These are phyloP conservation scores for Ornithoptera priamus DNA, from an alignment of 2,888 invertebrate species.

Conservation along the genomic window DNA sequence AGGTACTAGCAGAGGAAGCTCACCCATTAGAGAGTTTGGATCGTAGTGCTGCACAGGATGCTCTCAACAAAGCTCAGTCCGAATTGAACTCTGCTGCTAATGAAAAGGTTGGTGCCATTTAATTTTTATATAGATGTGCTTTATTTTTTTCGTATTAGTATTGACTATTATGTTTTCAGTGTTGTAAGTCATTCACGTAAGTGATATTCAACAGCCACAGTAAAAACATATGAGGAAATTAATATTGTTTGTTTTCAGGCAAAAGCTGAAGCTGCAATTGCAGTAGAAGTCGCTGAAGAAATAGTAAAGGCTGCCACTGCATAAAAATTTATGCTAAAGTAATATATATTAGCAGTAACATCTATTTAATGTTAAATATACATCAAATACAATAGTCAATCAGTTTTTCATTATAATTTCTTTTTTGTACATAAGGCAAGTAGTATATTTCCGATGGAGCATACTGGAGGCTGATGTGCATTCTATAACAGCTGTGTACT, in stretches of 20 bases:
- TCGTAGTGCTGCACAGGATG: conserved; percentile 88
- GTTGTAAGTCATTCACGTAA: background rate
- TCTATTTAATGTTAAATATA: conserved; percentile 59
- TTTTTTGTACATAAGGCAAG: background rate
- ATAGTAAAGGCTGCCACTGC: conserved; percentile 89
- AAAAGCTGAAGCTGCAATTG: conserved; percentile 94
- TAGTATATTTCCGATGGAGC: too few relatives aligned
- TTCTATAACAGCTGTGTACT: too few relatives aligned
- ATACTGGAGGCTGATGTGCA: too few relatives aligned
- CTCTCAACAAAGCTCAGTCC: conserved; percentile 91
- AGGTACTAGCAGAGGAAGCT: conserved; percentile 97
- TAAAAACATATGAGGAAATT: too few relatives aligned
- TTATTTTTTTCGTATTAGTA: background rate
- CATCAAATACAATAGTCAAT: conserved; percentile 34
- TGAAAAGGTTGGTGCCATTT: conserved; percentile 82
- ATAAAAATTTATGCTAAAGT: conserved; percentile 42
- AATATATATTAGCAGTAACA: conserved; percentile 51
- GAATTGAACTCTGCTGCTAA: conserved; percentile 88
- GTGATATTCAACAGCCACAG: too few relatives aligned
- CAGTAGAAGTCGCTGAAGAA: conserved; percentile 96
- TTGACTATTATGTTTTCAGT: too few relatives aligned
- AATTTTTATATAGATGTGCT: background rate
- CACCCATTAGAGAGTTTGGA: conserved; percentile 92
- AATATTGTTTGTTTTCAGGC: conserved; percentile 64
- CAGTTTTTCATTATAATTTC: conserved; percentile 7